Evolutionary conservation across 2,797 vertebrate species (phyloP), one percentile per base, ranked within the genome.

Genomic region (Sebastes melanostomus): DNA sequence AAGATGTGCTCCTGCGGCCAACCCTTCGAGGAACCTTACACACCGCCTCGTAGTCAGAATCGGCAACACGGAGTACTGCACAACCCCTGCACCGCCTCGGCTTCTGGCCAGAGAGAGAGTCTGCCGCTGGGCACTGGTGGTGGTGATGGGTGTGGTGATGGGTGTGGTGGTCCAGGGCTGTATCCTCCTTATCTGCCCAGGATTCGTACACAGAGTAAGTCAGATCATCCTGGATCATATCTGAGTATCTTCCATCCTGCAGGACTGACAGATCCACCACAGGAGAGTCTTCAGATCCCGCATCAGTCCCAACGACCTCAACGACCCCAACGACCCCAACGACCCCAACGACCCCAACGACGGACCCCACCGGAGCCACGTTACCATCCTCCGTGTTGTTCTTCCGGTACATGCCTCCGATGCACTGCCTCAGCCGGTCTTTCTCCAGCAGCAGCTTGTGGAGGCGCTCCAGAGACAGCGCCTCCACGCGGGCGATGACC

Each of bases 21-120:
- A 97, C 89, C 63, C 96, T 96, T 0, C 98, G 96, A 0, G 98
- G 98, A 8, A 99, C 96, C 84, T 95, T 97, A 69, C 98, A 99
- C 55, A 99, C 97, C 0, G 98, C 98, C 88, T 99, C 98, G 0
- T 99, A 99, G 92, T 99, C 98, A 0, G 97, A 96, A 42, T 99
- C 98, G 0, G 97, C 93, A 4, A 99, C 98, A 0, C 98, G 96
- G 58, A 99, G 90, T 0, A 91, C 93, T 0, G 97, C 95, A 0
- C 97, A 99, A 1, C 97, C 97, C 1, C 95, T 93, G 91, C 98
- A 99, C 14, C 97, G 95, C 86, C 97, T 89, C 0, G 96, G 95
- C 25, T 96, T 96, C 87, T 72, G 88, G 6, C 91, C 93, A 0
- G 82, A 27, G 10, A 88, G 13, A 4, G 85, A 73, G 52, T 97